phyloP scores from a whole-genome alignment of 1,140 invertebrate genomes.

The Eumeta japonica region DNA sequence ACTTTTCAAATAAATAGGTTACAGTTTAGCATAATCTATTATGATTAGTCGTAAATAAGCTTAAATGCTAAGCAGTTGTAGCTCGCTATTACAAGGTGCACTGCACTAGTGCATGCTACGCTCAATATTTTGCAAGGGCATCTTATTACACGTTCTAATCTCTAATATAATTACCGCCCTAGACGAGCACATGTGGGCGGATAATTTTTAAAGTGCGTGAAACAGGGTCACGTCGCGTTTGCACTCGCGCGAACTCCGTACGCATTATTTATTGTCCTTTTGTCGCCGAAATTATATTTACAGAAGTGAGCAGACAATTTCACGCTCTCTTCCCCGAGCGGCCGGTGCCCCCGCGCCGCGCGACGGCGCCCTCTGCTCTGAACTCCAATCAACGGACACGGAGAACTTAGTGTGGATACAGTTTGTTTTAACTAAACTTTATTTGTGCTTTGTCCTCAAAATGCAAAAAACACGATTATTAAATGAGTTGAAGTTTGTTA shows the following conservation, averaged over 20 bases:
- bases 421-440: slow-evolving; percentile 6
- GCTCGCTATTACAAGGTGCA: too few species aligned
- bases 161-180: slow-evolving; percentile 15
- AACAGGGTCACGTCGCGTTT: slow-evolving; percentile 32
- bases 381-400: slow-evolving; percentile 43
- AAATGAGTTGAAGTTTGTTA: too few species aligned
- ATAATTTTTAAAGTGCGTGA: slow-evolving; percentile 33
- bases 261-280: slow-evolving; percentile 56
- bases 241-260: slow-evolving; percentile 31
- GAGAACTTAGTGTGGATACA: slow-evolving; percentile 23
- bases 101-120: too few species aligned
- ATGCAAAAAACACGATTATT: too few species aligned
- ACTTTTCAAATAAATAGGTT: too few species aligned
- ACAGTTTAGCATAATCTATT: too few species aligned
- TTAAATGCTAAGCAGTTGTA: too few species aligned
- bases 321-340: slow-evolving; percentile 47
- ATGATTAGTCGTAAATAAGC: too few species aligned
- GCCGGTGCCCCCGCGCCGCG: too few species aligned
- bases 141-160: too few species aligned
- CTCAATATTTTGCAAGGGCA: too few species aligned
- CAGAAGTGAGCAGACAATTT: slow-evolving; percentile 58
- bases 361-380: slow-evolving; percentile 18
- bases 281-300: slow-evolving; percentile 58
- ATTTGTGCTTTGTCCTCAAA: too few species aligned
- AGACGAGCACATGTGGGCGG: slow-evolving; percentile 1